Base-by-base conservation (phyloP, 2,113 vertebrate species). In the Limnothrissa miodon region DNA sequence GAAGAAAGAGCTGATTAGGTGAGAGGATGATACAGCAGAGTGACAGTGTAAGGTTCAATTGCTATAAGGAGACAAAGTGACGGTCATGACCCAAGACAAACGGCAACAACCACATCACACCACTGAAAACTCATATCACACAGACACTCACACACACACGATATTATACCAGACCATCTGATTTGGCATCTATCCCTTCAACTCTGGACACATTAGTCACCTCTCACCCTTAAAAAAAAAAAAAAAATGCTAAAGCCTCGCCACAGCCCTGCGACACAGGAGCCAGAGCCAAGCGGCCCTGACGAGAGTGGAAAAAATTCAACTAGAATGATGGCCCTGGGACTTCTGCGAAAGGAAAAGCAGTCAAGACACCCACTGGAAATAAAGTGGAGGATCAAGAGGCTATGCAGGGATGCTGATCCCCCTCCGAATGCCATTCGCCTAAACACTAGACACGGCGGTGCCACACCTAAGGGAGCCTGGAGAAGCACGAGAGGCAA, bases 361-460 rank as follows among this genome's bases (percentile, higher is more conserved):
- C 66, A 74, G 66, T 36, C 66, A 15, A n/a, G 42, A 42, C 29
- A 33, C 62, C 15, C 19, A 36, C 25, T 74, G 66, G 66, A 74
- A 39, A 13, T 74, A 29, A 70, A 74, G 66, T 74, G 66, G 66
- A 36, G 66, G 66, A 74, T 74, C 33, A 33, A 13, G 66, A 74
- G 15, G 29, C 56, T 25, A 62, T 62, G 33, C 66, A 5, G 33
- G 66, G 33, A 74, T 74, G 66, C 66, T 36, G 66, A 74, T 36
- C 66, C 66, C 66, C 66, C 66, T 74, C 66, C 33, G 33, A 74
- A 74, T 17, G 66, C 29, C 66, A 17, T 36, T 15, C 19, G 29
- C 66, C 66, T 33, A 74, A 74, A 74, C 66, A 74, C 66, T 36
- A 74, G 66, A 74, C 66, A 74, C 33, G 66, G 15, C 29, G 66